Percentiles rank a stretch among this genome's conserved stretches.
Conservation (phyloP, 92 coral and sea anemone species). For the Palythoa caribaeorum region DNA sequence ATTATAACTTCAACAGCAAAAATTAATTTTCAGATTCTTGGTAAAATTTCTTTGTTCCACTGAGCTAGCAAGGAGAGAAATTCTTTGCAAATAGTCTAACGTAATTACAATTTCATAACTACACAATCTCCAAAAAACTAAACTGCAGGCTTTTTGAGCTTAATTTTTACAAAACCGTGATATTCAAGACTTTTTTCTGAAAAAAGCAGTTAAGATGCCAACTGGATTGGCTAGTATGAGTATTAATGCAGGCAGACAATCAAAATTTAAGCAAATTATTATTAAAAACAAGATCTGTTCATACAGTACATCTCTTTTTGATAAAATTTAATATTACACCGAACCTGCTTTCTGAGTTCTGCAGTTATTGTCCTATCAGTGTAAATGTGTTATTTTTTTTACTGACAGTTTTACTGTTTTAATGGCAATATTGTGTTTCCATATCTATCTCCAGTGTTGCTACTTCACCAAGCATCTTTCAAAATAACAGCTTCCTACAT, state of each 20-base stretch:
- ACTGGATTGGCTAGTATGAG: too few relatives aligned
- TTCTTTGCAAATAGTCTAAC: too few relatives aligned
- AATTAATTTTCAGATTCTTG: not conserved
- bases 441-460: not conserved
- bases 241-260: too few relatives aligned
- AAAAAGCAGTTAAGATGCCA: too few relatives aligned
- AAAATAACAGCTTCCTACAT: slow-evolving; percentile 93
- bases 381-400: not conserved
- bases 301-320: not conserved
- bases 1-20: not conserved
- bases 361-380: not conserved
- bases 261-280: not conserved
- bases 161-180: too few relatives aligned
- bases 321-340: not conserved
- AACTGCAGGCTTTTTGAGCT: too few relatives aligned
- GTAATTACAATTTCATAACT: too few relatives aligned
- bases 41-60: too few relatives aligned
- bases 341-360: not conserved
- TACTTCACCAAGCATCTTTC: slow-evolving; percentile 91
- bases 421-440: not conserved
- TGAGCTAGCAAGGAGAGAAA: too few relatives aligned
- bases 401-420: not conserved
- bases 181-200: too few relatives aligned
- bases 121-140: too few relatives aligned
- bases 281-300: not conserved